Evolutionary conservation across 2,888 invertebrate genomes (phyloP), one percentile per base, ranked within the genome.

Genomic region (Stenodera caucasica): DNA sequence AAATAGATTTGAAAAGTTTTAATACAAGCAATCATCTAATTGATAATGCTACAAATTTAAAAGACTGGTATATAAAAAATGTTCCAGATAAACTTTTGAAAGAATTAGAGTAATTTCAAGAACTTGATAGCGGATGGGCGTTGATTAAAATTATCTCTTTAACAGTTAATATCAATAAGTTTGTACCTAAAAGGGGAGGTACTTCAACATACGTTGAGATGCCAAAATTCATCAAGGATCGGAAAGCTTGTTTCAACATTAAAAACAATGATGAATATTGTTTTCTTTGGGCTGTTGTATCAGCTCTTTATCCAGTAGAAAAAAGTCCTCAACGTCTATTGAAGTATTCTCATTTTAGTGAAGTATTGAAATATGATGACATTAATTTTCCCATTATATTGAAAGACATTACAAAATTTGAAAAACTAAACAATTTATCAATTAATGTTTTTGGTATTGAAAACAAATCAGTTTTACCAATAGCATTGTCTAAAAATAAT

Each of bases 271-370:
- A n/a, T n/a, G n/a, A n/a, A 15, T 53, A 59, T 11, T 72, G 72
- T 58, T 74, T 73, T 61, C 63, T 64, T 1, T 73, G 70, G 70
- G 62, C 69, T 35, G 56, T 73, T 35, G 55, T 67, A 12, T 64
- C 68, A 21, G 70, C 72, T 37, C 40, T 73, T 33, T 61, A 61
- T 58, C 68, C 69, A 1, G 58, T 55, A 30, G 51, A 35, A 37
- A 26, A 12, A 1, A 70, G 56, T 3, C 45, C 12, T 37, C 70
- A 15, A 53, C 54, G 65, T 52, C 14, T 60, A 11, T 54, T 59
- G 11, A 60, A 59, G 8, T 74, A 74, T 57, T 68, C 69, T 2
- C 60, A 71, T 51, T 68, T 65, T 54, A 58, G 60, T 21, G 29
- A 35, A 11, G 67, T 70, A 6, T 63, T 72, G 37, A 70, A 73